Evolutionary conservation across 2,113 vertebrate species (phyloP).

Genomic region (Sinocyclocheilus anophthalmus): DNA sequence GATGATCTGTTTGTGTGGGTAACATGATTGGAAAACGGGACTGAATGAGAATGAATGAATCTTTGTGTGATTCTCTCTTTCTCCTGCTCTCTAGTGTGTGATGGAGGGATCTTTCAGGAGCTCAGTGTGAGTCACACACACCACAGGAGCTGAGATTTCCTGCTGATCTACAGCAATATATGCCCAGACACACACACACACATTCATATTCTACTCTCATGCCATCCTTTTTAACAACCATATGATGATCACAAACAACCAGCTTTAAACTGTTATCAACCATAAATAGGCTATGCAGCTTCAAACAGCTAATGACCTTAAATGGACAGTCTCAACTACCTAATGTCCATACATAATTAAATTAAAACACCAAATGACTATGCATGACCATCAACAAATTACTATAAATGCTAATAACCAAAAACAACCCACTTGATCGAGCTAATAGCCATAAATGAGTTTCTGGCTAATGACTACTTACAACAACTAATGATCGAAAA

Average conservation of each 20-base stretch:
- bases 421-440: not conserved
- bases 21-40: not conserved
- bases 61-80: constrained; percentile 12
- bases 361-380: not conserved
- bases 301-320: not conserved
- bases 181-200: constrained; percentile 10
- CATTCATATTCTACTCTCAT: not conserved
- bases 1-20: not conserved
- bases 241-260: not conserved
- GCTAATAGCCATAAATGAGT: not conserved
- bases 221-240: not conserved
- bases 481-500: not conserved
- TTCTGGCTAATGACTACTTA: not conserved
- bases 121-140: constrained; percentile 14
- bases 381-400: not conserved
- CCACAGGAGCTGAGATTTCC: constrained; percentile 21
- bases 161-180: not conserved
- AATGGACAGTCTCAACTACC: not conserved
- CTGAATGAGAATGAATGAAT: constrained; percentile 26
- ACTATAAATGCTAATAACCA: not conserved
- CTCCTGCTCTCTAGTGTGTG: constrained; percentile 2
- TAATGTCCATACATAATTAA: not conserved
- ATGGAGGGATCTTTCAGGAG: constrained; percentile 26
- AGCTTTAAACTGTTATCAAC: not conserved
- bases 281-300: not conserved